Percentiles rank a stretch among this genome's conserved stretches.
Conservation (phyloP, 2,888 invertebrate genomes). For the Tinea trinotella region DNA sequence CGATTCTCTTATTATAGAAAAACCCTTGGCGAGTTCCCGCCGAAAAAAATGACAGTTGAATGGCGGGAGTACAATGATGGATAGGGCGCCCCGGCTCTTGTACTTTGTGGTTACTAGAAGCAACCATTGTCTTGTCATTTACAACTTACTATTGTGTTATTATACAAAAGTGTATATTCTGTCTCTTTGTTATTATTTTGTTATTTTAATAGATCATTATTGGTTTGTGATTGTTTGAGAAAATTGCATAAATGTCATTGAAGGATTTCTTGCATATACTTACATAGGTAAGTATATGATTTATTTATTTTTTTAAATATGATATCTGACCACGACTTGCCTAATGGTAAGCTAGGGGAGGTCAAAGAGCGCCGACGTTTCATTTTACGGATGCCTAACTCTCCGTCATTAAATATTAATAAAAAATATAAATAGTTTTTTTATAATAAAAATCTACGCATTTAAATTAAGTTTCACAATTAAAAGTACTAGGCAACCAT, state of each 20-base stretch:
- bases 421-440: too few relatives aligned
- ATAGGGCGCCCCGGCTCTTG: slow-evolving; percentile 27
- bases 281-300: too few relatives aligned
- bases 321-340: too few relatives aligned
- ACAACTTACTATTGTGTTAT: slow-evolving; percentile 5
- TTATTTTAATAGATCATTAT: neutral
- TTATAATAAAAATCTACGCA: neutral
- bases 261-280: too few relatives aligned
- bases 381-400: too few relatives aligned
- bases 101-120: slow-evolving; percentile 9
- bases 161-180: slow-evolving; percentile 4
- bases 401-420: too few relatives aligned
- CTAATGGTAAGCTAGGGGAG: too few relatives aligned
- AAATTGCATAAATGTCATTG: neutral
- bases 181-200: neutral
- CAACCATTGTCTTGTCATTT: slow-evolving; percentile 11
- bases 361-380: too few relatives aligned
- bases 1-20: neutral
- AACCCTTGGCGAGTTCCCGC: slow-evolving; percentile 16
- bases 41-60: slow-evolving; percentile 30
- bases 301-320: too few relatives aligned
- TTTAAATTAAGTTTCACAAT: neutral
- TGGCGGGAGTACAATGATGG: slow-evolving; percentile 30
- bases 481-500: neutral
- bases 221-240: neutral